Evolutionary conservation across 2,113 vertebrate genomes (phyloP).

Genomic region (Lycaon pictus): DNA sequence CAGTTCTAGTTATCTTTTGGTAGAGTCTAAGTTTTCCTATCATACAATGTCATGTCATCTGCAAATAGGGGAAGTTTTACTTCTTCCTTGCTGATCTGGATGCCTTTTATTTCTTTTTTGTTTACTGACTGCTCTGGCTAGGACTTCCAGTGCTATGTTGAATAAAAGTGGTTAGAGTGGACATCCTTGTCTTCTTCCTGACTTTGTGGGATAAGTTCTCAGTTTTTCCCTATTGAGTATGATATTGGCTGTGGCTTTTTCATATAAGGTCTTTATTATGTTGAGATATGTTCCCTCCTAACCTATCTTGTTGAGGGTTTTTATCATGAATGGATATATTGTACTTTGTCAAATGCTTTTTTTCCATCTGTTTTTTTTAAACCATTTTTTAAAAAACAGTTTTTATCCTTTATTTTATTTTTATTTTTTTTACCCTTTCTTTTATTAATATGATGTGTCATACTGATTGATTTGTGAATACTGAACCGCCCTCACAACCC

Average conservation of each 20-base stretch:
- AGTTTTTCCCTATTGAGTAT: not conserved
- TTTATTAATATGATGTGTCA: not conserved
- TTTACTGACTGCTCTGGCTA: not conserved
- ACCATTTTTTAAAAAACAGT: too few species aligned
- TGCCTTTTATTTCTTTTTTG: not conserved
- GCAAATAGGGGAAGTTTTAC: not conserved
- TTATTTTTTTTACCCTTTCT: not conserved
- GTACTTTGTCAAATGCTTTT: not conserved
- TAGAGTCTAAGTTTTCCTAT: not conserved
- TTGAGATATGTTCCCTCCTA: not conserved
- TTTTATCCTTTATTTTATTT: too few species aligned
- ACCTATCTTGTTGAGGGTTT: not conserved
- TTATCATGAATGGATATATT: not conserved
- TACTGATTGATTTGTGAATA: not conserved
- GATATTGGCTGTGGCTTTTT: not conserved
- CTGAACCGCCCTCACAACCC: not conserved
- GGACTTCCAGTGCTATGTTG: not conserved
- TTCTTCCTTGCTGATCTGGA: not conserved
- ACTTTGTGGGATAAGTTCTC: not conserved
- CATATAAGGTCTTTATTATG: not conserved
- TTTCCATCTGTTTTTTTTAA: not conserved
- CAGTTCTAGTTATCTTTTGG: not conserved
- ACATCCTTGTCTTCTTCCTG: not conserved
- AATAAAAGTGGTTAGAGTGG: not conserved
- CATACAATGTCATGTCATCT: not conserved